These are phyloP conservation scores for Hyles euphorbiae DNA, from an alignment of 1,140 invertebrate genomes.

Conservation along the genomic window DNA sequence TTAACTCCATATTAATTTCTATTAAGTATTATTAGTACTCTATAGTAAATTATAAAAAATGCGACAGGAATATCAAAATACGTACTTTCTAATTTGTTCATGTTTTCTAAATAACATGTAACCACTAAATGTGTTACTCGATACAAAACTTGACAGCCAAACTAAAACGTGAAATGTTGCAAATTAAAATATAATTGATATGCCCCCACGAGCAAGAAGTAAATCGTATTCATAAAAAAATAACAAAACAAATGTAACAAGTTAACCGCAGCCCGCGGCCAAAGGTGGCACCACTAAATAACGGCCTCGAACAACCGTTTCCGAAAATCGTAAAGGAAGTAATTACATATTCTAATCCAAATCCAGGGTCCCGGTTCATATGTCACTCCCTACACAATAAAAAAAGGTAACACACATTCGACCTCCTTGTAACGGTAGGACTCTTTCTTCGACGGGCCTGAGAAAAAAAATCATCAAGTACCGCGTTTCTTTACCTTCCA, in stretches of 20 bases:
- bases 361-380: slow-evolving; percentile 58
- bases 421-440: slow-evolving; percentile 60
- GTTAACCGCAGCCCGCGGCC: slow-evolving; percentile 13
- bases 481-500: slow-evolving; percentile 46
- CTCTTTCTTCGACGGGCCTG: slow-evolving; percentile 47
- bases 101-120: no score
- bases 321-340: slow-evolving; percentile 72
- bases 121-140: no score
- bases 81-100: no score
- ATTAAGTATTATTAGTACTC: no score
- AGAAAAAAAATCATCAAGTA: slow-evolving; percentile 68
- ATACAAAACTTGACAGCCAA: no score
- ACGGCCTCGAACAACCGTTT: slow-evolving; percentile 50
- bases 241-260: slow-evolving; percentile 11
- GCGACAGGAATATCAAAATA: no score
- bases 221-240: not conserved
- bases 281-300: slow-evolving; percentile 34
- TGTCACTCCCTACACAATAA: slow-evolving; percentile 61
- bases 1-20: no score
- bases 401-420: slow-evolving; percentile 43
- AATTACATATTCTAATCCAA: slow-evolving; percentile 74
- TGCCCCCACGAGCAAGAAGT: not conserved
- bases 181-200: no score
- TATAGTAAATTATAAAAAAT: no score
- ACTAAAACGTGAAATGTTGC: no score